A percentile compares a stretch with the other conserved stretches of the same genome.
Evolutionary conservation across 1,140 invertebrate species (phyloP).

Genomic region (Heterodera schachtii): DNA sequence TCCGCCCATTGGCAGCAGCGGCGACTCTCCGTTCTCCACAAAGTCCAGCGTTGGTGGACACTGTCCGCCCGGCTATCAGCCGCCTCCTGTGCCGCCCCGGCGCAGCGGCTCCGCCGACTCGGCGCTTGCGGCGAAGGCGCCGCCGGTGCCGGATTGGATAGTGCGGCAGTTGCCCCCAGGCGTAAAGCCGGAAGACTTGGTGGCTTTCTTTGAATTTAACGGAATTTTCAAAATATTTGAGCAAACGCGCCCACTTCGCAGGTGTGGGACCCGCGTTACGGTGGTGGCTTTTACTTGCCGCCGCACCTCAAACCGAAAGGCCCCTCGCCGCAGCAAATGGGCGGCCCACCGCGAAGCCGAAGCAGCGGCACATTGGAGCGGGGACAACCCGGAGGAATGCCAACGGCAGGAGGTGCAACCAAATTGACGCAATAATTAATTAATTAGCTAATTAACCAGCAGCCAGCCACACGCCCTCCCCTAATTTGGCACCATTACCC

Average conservation of each 20-base stretch:
- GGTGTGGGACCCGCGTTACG: conserved; percentile 25
- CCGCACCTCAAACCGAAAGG: conserved; percentile 19
- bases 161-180: conserved; percentile 41
- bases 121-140: conserved; percentile 8
- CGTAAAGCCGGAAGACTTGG: conserved; percentile 35
- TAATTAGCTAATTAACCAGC: neutral
- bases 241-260: neutral
- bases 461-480: neutral
- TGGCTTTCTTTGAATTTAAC: neutral
- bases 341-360: conserved; percentile 10
- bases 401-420: conserved; percentile 17
- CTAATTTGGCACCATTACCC: conserved; percentile 26
- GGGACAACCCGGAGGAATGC: neutral
- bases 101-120: conserved; percentile 12
- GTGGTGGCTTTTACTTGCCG: conserved; percentile 28
- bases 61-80: neutral
- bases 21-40: conserved; percentile 1
- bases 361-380: conserved; percentile 22
- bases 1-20: conserved; percentile 1
- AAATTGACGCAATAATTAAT: neutral
- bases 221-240: no score
- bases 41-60: neutral
- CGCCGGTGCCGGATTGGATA: conserved; percentile 36
- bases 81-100: conserved; percentile 17
- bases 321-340: neutral